phyloP scores from a whole-genome alignment of 2,888 invertebrate genomes.

The Apoda limacodes region DNA sequence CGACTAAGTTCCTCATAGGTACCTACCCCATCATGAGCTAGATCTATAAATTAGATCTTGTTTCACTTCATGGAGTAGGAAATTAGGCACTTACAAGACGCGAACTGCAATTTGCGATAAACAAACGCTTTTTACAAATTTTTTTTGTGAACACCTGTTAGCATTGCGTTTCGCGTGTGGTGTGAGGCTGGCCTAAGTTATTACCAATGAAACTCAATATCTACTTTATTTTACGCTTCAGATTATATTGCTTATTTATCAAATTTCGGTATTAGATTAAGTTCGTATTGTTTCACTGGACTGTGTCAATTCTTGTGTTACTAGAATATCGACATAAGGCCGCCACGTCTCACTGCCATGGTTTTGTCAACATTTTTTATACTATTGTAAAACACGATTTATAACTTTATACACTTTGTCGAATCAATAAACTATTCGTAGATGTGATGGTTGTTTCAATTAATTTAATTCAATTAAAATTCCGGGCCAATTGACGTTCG shows the following conservation, averaged over 20 bases:
- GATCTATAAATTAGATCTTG: slow-evolving; percentile 61
- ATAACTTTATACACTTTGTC: slow-evolving; percentile 49
- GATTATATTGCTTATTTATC: slow-evolving; percentile 45
- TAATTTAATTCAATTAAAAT: slow-evolving; percentile 62
- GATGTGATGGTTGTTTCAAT: slow-evolving; percentile 56
- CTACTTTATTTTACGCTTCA: too few species aligned
- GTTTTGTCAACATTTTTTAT: slow-evolving; percentile 27
- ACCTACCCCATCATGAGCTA: slow-evolving; percentile 49
- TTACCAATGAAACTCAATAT: too few species aligned
- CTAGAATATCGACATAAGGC: slow-evolving; percentile 74
- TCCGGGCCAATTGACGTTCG: slow-evolving; percentile 51
- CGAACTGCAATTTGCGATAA: too few species aligned
- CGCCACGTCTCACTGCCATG: slow-evolving; percentile 58
- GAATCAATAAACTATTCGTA: slow-evolving; percentile 62
- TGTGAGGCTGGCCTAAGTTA: too few species aligned
- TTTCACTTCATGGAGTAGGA: slow-evolving; percentile 50
- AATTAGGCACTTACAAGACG: slow-evolving; percentile 23
- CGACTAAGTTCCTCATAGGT: too few species aligned
- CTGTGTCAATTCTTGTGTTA: slow-evolving; percentile 75
- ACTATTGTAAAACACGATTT: slow-evolving; percentile 41
- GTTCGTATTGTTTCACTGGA: slow-evolving; percentile 61
- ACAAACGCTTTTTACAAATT: too few species aligned
- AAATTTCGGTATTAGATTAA: slow-evolving; percentile 27
- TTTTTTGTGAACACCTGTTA: too few species aligned
- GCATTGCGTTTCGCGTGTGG: too few species aligned